A percentile compares a stretch with the other conserved stretches of the same genome.
Conservation (phyloP, 2,113 vertebrate species). For the Polyodon spathula region DNA sequence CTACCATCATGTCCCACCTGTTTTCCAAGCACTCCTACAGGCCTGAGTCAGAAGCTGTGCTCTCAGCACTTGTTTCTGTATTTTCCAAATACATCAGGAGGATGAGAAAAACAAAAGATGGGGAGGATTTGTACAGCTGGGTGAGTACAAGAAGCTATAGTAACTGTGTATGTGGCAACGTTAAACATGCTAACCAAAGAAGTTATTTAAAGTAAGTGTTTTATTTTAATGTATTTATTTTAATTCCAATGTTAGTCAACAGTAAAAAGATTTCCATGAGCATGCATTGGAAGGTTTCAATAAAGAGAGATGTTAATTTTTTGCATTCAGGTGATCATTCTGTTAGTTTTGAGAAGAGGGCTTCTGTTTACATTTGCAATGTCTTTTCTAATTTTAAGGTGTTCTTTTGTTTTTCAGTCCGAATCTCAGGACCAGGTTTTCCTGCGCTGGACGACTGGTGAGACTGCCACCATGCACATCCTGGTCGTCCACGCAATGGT, state of each 20-base stretch:
- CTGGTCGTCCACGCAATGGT: conserved; percentile 96
- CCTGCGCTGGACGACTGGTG: conserved; percentile 87
- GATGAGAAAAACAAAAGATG: conserved; percentile 95
- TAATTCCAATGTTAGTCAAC: too few species aligned
- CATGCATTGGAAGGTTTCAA: too few species aligned
- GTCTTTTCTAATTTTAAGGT: not conserved
- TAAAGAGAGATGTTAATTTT: too few species aligned
- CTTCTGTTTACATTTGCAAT: not conserved
- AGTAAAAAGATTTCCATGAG: too few species aligned
- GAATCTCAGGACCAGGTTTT: conserved; percentile 98
- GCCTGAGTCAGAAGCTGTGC: conserved; percentile 72
- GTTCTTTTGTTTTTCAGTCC: conserved; percentile 50
- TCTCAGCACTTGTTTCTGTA: conserved; percentile 78
- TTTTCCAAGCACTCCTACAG: conserved; percentile 80
- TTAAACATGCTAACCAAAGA: not conserved
- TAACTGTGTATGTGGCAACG: not conserved
- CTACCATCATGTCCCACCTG: conserved; percentile 94
- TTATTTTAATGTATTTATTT: too few species aligned
- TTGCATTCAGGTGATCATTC: too few species aligned
- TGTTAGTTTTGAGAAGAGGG: too few species aligned
- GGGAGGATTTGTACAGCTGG: conserved; percentile 96
- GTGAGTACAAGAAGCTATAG: conserved; percentile 43
- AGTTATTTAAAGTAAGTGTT: too few species aligned
- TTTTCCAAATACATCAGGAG: conserved; percentile 81
- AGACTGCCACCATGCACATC: conserved; percentile 96